Percentiles rank a stretch among this genome's conserved stretches.
These are phyloP conservation scores for Prolemur simus DNA, from an alignment of 2,113 vertebrate genomes.

Conservation along the genomic window DNA sequence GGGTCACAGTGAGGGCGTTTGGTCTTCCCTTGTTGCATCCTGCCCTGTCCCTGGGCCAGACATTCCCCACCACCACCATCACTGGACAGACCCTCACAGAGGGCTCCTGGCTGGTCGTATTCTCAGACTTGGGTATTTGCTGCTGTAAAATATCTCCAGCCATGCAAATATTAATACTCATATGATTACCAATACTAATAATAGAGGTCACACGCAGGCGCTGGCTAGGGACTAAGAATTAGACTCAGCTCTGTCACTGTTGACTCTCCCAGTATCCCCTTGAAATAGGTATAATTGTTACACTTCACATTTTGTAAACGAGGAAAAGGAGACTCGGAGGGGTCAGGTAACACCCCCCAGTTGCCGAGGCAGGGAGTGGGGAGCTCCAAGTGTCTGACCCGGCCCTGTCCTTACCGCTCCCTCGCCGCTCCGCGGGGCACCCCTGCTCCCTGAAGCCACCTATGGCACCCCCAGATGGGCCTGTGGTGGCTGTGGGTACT, in stretches of 20 bases:
- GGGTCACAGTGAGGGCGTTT: neutral
- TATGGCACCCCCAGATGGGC: no score
- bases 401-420: neutral
- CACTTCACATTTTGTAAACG: neutral
- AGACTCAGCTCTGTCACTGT: fast-evolving
- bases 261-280: neutral
- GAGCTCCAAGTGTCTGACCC: no score
- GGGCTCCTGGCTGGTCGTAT: neutral
- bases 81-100: neutral
- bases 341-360: fast-evolving
- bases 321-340: neutral
- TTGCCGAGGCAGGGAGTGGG: no score
- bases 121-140: neutral
- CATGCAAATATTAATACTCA: neutral
- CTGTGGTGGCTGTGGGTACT: neutral
- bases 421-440: fast-evolving
- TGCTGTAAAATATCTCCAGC: neutral
- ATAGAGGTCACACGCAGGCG: neutral
- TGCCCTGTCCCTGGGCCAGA: neutral
- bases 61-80: no score
- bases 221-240: neutral
- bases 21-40: neutral
- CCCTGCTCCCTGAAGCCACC: neutral
- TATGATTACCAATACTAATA: neutral
- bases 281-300: neutral